Conservation (phyloP, 2,113 vertebrate genomes). For the Labeo rohita region DNA sequence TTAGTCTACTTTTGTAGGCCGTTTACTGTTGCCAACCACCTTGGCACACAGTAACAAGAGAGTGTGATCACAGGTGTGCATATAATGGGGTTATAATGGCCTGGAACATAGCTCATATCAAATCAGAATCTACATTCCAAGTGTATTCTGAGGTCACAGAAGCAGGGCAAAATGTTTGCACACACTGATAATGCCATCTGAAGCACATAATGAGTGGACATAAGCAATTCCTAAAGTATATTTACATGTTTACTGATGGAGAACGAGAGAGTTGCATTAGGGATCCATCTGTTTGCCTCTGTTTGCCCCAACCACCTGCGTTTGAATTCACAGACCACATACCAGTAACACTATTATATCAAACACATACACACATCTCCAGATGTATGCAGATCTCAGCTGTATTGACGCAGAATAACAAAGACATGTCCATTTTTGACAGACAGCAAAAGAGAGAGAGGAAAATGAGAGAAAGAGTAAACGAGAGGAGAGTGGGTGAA, state of each 20-base stretch:
- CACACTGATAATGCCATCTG: not conserved
- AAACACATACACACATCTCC: not conserved
- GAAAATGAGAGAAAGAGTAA: not conserved
- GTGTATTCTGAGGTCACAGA: not conserved
- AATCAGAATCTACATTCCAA: not conserved
- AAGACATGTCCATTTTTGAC: constrained; percentile 14
- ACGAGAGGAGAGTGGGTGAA: constrained; percentile 9
- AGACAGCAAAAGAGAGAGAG: constrained; percentile 5
- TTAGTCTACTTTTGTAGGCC: not conserved
- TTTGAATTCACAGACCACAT: not conserved
- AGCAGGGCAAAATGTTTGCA: not conserved
- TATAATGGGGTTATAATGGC: not conserved
- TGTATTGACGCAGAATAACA: not conserved
- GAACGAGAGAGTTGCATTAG: not conserved
- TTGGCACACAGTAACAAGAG: not conserved
- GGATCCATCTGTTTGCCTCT: not conserved
- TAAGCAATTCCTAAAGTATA: not conserved
- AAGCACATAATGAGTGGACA: not conserved
- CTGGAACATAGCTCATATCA: not conserved
- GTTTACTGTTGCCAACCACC: not conserved
- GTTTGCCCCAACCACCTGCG: not conserved
- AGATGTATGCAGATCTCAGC: not conserved
- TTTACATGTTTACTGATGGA: not conserved
- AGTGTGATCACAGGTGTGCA: not conserved
- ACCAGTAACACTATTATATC: not conserved